Evolutionary conservation across 2,888 invertebrate genomes (phyloP).

Genomic region (Dermolepida albohirtum): DNA sequence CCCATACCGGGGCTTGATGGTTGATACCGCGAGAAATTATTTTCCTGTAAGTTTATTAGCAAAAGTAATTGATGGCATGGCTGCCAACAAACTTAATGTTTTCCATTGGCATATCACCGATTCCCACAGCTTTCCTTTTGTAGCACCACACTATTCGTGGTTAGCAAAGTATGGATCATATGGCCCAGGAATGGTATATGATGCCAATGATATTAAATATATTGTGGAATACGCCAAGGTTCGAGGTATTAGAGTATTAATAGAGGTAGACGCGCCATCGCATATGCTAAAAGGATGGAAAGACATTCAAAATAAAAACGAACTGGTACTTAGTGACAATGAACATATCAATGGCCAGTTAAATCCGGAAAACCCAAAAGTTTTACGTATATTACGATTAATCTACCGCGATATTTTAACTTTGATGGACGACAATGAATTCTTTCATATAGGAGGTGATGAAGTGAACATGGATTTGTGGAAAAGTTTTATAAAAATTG

Average conservation of each 20-base stretch:
- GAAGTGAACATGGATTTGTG: conserved; percentile 83
- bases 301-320: conserved; percentile 68
- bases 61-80: conserved; percentile 69
- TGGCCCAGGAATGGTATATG: conserved; percentile 76
- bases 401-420: conserved; percentile 79
- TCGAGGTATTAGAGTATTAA: conserved; percentile 84
- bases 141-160: conserved; percentile 77
- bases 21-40: conserved; percentile 92
- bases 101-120: conserved; percentile 92
- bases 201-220: conserved; percentile 74
- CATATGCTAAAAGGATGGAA: conserved; percentile 87
- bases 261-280: conserved; percentile 91
- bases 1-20: conserved; percentile 83
- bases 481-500: conserved; percentile 63
- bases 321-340: conserved; percentile 65
- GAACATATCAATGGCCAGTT: conserved; percentile 81
- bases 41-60: conserved; percentile 77
- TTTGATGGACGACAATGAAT: conserved; percentile 78
- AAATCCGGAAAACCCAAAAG: conserved; percentile 81
- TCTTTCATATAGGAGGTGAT: conserved; percentile 84
- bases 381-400: conserved; percentile 75
- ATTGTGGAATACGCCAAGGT: conserved; percentile 79
- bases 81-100: conserved; percentile 83
- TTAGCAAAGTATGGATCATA: conserved; percentile 86
- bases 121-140: conserved; percentile 90